Percentiles rank a stretch among this genome's conserved stretches.
Evolutionary conservation across 2,113 vertebrate species (phyloP).

Genomic region (Empidonax alnorum): DNA sequence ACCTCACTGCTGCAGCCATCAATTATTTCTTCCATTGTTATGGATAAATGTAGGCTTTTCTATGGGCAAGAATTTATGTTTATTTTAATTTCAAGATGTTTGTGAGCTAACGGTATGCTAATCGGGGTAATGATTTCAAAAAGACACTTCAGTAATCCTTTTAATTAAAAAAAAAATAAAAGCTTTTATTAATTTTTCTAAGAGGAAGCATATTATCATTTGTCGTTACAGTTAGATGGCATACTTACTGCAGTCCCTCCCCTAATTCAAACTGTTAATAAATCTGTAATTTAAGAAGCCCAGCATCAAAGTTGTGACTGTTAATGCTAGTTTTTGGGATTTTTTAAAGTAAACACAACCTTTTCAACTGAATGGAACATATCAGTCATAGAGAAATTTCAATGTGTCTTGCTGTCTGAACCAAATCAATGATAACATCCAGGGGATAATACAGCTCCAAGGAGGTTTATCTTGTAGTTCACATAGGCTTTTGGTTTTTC

Average conservation of each 20-base stretch:
- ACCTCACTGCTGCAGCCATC: not conserved
- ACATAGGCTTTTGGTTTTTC: not conserved
- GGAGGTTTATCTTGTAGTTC: not conserved
- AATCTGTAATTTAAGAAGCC: not conserved
- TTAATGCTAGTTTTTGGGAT: not conserved
- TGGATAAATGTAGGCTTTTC: not conserved
- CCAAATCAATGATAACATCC: not conserved
- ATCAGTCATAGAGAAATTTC: not conserved
- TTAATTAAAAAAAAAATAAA: conserved; percentile 4
- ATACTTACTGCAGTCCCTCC: not conserved
- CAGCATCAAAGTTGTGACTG: not conserved
- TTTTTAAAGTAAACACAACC: not conserved
- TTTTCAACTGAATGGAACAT: not conserved
- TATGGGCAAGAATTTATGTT: not conserved
- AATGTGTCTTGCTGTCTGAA: not conserved
- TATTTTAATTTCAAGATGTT: conserved; percentile 6
- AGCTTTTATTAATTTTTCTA: conserved; percentile 1
- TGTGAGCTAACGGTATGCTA: conserved; percentile 26
- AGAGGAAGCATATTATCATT: conserved; percentile 30
- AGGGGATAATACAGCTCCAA: not conserved
- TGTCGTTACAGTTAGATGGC: not conserved
- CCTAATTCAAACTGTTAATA: conserved; percentile 3
- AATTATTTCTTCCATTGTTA: not conserved
- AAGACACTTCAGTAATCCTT: conserved; percentile 35
- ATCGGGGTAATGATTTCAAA: conserved; percentile 51